Base-by-base conservation (phyloP, 1,140 invertebrate genomes). In the Cydia strobilella region DNA sequence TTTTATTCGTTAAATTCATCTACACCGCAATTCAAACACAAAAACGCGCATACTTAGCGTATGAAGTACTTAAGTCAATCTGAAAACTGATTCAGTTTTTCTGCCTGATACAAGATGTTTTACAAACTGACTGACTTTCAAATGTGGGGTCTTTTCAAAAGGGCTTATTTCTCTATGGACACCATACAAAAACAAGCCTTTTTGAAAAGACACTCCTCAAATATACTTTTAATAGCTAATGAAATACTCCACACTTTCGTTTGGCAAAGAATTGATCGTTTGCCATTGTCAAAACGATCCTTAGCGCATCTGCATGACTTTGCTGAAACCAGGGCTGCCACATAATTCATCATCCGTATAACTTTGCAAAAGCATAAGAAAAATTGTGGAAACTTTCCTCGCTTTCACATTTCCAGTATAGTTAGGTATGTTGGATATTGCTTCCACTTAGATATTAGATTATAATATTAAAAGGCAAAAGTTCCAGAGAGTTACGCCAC, bases 211-310 rank as follows among this genome's bases (percentile, higher is more conserved):
- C n/a, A n/a, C n/a, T n/a, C n/a, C n/a, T n/a, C n/a, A n/a, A 51
- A 51, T n/a, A 59, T 59, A 51, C n/a, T 6, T 51, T 51, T 9
- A n/a, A 42, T 42, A 69, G 5, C 65, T 31, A 35, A 69, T 31
- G n/a, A 69, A 27, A 18, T 35, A 35, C 65, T 69, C 63, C 63
- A 66, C 63, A 69, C 65, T 69, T 69, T 39, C 65, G n/a, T 69
- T 18, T 9, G 15, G 7, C 63, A 65, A 35, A 35, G 31, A 69
- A 69, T 69, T 7, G 65, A 65, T 35, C 62, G 62, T 20, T 69
- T 6, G 13, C 27, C 10, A 35, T 35, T 69, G 65, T 69, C 65
- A 69, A 69, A 35, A 27, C 35, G 27, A 18, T 69, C n/a, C 27
- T 18, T 27, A 18, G 15, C 31, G 31, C 27, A 69, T 69, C 31